These are phyloP conservation scores for Lagopus leucura DNA, from an alignment of 2,113 vertebrate species.

Conservation along the genomic window DNA sequence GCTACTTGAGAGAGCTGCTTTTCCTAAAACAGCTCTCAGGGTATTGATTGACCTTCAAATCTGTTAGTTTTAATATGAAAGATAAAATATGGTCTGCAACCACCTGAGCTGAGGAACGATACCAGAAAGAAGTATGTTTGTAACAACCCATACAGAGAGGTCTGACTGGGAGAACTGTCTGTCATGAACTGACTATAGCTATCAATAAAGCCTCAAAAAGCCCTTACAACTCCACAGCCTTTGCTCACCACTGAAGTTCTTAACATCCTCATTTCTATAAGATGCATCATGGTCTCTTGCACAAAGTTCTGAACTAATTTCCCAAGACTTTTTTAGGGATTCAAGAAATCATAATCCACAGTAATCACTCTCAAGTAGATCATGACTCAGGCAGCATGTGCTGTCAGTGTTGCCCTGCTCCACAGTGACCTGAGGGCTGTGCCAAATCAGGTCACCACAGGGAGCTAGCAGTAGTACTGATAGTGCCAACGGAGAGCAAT, in stretches of 20 bases:
- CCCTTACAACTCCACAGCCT: too few relatives aligned
- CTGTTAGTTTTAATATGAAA: neutral
- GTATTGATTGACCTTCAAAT: neutral
- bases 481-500: too few relatives aligned
- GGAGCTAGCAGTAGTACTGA: too few relatives aligned
- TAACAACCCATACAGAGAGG: neutral
- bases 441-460: neutral
- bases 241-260: neutral
- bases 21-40: neutral
- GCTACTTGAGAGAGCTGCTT: neutral
- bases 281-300: neutral
- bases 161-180: neutral
- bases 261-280: neutral
- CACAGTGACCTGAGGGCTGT: neutral
- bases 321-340: neutral
- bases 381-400: neutral
- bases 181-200: accelerated
- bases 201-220: neutral
- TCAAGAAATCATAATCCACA: neutral
- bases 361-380: neutral
- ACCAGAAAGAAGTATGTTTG: neutral
- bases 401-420: neutral
- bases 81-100: neutral
- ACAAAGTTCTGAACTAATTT: neutral
- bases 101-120: neutral